Percentiles rank a stretch among this genome's conserved stretches.
These are phyloP conservation scores for Cynopterus sphinx DNA, from an alignment of 2,797 vertebrate genomes.

Conservation along the genomic window DNA sequence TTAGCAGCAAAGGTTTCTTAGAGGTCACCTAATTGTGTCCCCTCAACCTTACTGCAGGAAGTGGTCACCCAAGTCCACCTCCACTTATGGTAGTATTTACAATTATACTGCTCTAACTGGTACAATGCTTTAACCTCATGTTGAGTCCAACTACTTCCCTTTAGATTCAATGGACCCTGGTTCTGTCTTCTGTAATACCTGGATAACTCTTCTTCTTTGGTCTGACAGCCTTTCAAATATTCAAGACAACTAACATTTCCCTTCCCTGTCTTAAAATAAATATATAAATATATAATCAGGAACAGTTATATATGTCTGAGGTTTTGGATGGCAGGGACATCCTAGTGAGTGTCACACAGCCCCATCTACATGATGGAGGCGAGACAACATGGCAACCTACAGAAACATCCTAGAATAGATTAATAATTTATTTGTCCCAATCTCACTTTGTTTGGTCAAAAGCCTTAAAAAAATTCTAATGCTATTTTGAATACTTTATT, in stretches of 20 bases:
- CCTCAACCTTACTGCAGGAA: too few relatives aligned
- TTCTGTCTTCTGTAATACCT: neutral
- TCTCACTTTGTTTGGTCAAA: neutral
- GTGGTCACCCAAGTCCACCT: neutral
- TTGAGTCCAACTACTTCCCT: neutral
- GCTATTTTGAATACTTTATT: constrained; percentile 1
- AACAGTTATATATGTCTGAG: neutral
- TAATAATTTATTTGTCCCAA: neutral
- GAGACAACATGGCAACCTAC: neutral
- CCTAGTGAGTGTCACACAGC: neutral
- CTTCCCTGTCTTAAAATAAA: constrained; percentile 7
- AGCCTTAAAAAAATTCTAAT: constrained; percentile 2
- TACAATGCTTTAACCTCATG: neutral
- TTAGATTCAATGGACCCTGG: neutral
- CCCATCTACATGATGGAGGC: neutral
- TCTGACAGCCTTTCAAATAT: constrained; percentile 11
- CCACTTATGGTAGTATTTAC: accelerated
- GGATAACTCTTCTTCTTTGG: neutral
- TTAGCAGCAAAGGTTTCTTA: neutral
- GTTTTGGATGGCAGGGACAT: neutral
- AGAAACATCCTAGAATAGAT: neutral
- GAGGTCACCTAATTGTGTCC: neutral
- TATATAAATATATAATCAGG: neutral
- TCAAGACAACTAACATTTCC: neutral
- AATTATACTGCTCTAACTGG: too few relatives aligned